Percentiles rank a stretch among this genome's conserved stretches.
phyloP scores from a whole-genome alignment of 2,797 vertebrate species.

The Falco rusticolus region DNA sequence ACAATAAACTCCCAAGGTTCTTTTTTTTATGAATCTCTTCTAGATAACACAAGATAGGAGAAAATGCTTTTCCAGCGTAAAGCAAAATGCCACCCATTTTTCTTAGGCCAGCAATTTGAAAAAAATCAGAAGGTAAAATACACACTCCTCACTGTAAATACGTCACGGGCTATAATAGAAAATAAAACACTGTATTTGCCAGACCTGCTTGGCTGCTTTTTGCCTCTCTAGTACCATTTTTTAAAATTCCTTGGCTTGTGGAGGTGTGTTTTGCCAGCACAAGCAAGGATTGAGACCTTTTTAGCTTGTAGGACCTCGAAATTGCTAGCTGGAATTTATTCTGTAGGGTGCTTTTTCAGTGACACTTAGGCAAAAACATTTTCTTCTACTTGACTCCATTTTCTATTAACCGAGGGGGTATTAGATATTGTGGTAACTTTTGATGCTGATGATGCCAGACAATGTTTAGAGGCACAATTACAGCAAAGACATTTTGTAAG shows the following conservation, averaged over 20 bases:
- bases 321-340: background rate
- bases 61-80: constrained; percentile 68
- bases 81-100: constrained; percentile 64
- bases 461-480: constrained; percentile 67
- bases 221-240: background rate
- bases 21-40: constrained; percentile 52
- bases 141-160: constrained; percentile 55
- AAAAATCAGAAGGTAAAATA: constrained; percentile 62
- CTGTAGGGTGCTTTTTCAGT: background rate
- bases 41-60: constrained; percentile 61
- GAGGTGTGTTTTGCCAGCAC: background rate
- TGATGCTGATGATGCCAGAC: constrained; percentile 63
- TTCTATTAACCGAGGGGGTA: constrained; percentile 28
- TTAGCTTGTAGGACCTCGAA: background rate
- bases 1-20: constrained; percentile 70
- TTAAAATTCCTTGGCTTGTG: background rate
- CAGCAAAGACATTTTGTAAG: constrained; percentile 31
- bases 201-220: background rate
- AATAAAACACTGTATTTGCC: constrained; percentile 41
- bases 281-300: background rate
- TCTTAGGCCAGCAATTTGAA: constrained; percentile 53
- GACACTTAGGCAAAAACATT: background rate
- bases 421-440: constrained; percentile 34
- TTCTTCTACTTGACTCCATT: constrained; percentile 47
- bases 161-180: constrained; percentile 36